phyloP scores from a whole-genome alignment of 1,140 invertebrate genomes.

The Ruditapes philippinarum region DNA sequence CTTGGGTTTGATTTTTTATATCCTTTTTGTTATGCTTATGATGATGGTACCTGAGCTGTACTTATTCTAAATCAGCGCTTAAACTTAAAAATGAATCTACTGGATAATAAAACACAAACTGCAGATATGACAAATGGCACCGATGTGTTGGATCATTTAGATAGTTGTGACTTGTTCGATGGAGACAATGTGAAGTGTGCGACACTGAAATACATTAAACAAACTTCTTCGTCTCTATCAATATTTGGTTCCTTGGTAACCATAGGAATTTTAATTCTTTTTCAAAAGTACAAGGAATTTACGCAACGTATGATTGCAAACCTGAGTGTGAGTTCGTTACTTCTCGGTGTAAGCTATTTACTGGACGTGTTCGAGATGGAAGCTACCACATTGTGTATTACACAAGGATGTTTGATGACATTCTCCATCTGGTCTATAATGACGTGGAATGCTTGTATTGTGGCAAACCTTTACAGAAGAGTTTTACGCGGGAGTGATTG shows the following conservation, averaged over 20 bases:
- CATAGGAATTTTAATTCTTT: neutral
- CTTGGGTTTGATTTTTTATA: too few species aligned
- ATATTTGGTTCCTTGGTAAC: neutral
- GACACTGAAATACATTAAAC: neutral
- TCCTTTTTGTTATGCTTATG: too few species aligned
- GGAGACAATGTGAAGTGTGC: neutral
- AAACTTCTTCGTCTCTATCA: neutral
- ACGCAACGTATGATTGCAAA: conserved; percentile 38
- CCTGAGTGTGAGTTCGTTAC: neutral
- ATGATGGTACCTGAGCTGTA: too few species aligned
- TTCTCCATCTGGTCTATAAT: conserved; percentile 9
- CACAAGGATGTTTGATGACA: neutral
- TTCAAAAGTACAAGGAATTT: conserved; percentile 24
- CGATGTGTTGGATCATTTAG: neutral
- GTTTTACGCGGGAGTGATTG: neutral
- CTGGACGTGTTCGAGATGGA: neutral
- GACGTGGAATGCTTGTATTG: conserved; percentile 5
- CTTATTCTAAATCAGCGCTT: too few species aligned
- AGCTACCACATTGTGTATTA: neutral
- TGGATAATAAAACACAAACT: neutral
- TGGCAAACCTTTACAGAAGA: neutral
- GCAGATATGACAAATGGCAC: neutral
- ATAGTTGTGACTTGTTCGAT: neutral
- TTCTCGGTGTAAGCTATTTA: neutral
- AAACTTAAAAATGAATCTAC: too few species aligned